phyloP scores from a whole-genome alignment of 2,113 vertebrate species.

The Eretmodus cyanostictus region DNA sequence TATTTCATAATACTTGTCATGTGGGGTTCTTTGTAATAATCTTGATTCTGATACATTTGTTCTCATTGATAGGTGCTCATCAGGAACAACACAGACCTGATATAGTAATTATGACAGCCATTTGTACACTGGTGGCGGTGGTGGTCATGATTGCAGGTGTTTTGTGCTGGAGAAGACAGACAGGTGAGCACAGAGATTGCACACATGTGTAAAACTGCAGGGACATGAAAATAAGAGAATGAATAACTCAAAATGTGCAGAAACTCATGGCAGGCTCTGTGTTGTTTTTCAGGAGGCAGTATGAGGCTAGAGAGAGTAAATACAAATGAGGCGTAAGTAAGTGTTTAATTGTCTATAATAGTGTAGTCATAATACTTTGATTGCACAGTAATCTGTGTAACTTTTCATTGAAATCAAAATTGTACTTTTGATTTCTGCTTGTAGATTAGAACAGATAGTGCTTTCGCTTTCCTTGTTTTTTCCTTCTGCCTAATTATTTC shows the following conservation, averaged over 20 bases:
- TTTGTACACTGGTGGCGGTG: accelerated
- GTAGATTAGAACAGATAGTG: neutral
- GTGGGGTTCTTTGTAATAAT: neutral
- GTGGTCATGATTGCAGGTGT: accelerated
- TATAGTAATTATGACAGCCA: accelerated
- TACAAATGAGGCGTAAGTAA: neutral
- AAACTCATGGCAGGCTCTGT: neutral
- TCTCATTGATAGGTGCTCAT: neutral
- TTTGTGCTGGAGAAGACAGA: neutral
- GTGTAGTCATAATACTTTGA: neutral
- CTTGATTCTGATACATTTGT: neutral
- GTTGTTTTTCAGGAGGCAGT: neutral
- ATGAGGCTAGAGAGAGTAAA: neutral
- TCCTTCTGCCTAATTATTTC: neutral
- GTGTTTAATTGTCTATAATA: neutral
- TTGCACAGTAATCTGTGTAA: neutral
- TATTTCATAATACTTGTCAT: neutral
- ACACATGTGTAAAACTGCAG: neutral
- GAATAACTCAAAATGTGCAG: neutral
- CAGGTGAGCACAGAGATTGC: neutral
- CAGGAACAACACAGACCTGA: accelerated
- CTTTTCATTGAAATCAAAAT: neutral
- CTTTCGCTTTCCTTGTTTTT: neutral
- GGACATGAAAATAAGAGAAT: neutral
- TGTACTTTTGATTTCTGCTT: neutral